Evolutionary conservation across 2,888 invertebrate species (phyloP), one percentile per base, ranked within the genome.

Genomic region (Agriopis marginaria): DNA sequence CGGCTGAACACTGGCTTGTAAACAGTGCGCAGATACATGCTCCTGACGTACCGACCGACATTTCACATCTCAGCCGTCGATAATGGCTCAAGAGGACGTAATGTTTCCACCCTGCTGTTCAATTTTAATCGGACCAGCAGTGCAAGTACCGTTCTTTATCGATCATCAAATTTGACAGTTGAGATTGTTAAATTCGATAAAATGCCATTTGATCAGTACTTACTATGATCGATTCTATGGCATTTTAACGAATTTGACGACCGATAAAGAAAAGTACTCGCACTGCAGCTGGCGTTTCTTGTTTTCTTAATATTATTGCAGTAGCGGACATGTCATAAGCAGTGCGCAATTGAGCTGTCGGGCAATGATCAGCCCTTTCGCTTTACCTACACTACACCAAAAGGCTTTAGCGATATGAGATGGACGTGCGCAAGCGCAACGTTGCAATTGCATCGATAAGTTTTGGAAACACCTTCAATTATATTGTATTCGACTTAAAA

Each of bases 281-380:
- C n/a, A n/a, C n/a, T n/a, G n/a, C n/a, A n/a, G 45, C 10, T 4
- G 45, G 4, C 12, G 45, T 45, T 11, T 10, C 10, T 12, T 11
- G 45, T 45, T 45, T 45, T 45, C 42, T 44, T 44, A 44, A 44
- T 58, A 50, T 17, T 14, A 32, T 42, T 51, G 51, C 51, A 50
- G 72, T 54, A 49, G 23, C 61, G 49, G 61, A 71, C 71, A 63
- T 77, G 59, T 63, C 50, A 17, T 17, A 7, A 66, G 63, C 60
- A 63, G 42, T 61, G 59, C 40, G 54, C 68, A 62, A 58, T 66
- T 45, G 69, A 39, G 44, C 68, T 64, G 60, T 68, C 63, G 60
- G 63, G 63, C 60, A 60, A 32, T n/a, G 14, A 60, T 40, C 49
- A 40, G 49, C 60, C 58, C 12, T 47, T 32, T 32, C 23, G 51